Percentiles rank a stretch among this genome's conserved stretches.
Evolutionary conservation across 2,888 invertebrate genomes (phyloP).

Genomic region (Patella pellucida): DNA sequence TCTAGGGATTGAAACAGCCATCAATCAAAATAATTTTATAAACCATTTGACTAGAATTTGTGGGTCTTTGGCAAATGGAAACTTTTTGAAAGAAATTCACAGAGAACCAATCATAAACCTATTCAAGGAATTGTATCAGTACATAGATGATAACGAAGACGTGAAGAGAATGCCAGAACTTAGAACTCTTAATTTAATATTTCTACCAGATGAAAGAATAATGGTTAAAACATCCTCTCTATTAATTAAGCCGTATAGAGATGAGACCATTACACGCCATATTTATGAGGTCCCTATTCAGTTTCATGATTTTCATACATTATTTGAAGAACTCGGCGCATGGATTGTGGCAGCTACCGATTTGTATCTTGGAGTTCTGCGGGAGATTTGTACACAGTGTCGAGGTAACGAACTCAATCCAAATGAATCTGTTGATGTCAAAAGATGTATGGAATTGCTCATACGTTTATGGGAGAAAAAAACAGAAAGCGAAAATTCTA

Average conservation of each 20-base stretch:
- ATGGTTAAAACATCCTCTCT: background rate
- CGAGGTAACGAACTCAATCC: constrained; percentile 28
- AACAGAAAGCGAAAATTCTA: no score
- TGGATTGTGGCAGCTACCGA: background rate
- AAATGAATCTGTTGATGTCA: constrained; percentile 36
- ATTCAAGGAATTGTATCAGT: background rate
- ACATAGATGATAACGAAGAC: background rate
- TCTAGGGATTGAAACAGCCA: no score
- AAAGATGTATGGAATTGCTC: constrained; percentile 31
- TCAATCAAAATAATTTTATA: no score
- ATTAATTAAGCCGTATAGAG: background rate
- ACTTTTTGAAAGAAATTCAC: no score
- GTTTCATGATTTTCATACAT: background rate
- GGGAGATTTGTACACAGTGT: background rate
- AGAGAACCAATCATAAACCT: background rate
- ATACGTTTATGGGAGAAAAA: constrained; percentile 12
- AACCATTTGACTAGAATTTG: no score
- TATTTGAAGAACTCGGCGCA: background rate
- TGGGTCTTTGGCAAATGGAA: no score
- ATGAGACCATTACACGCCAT: background rate
- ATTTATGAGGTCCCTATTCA: background rate
- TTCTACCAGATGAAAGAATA: background rate
- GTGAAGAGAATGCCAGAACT: background rate
- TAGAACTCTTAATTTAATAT: background rate
- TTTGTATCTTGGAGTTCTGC: background rate